Percentiles rank a stretch among this genome's conserved stretches.
phyloP scores from a whole-genome alignment of 2,797 vertebrate genomes.

The Eulemur mongoz region DNA sequence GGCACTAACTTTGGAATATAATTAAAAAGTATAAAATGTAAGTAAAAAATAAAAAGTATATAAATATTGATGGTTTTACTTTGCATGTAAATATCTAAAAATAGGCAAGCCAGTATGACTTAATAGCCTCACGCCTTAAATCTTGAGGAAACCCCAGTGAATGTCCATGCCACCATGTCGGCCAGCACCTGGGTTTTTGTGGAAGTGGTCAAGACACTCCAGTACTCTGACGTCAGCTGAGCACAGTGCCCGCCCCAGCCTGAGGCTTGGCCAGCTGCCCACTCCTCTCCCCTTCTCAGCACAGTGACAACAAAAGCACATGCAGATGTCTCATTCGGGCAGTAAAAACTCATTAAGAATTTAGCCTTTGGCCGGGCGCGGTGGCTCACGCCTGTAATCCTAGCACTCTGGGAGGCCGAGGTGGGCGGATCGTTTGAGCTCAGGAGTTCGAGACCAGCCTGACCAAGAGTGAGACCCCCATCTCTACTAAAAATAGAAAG shows the following conservation, averaged over 20 bases:
- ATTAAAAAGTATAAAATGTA: constrained; percentile 37
- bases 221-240: neutral
- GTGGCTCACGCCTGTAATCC: no score
- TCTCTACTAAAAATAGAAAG: no score
- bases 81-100: neutral
- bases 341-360: neutral
- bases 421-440: no score
- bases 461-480: no score
- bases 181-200: neutral
- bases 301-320: neutral
- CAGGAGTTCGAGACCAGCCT: no score
- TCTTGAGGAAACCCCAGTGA: neutral
- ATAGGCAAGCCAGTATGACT: neutral
- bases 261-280: neutral
- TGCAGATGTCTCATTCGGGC: neutral
- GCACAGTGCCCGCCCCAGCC: neutral
- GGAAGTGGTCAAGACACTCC: neutral
- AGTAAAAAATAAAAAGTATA: constrained; percentile 37
- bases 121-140: neutral
- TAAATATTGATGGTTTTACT: constrained; percentile 1
- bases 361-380: neutral
- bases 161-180: neutral
- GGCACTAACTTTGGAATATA: constrained; percentile 51
- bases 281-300: neutral
- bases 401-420: no score